phyloP scores from a whole-genome alignment of 1,140 invertebrate genomes.

The Homarus americanus region DNA sequence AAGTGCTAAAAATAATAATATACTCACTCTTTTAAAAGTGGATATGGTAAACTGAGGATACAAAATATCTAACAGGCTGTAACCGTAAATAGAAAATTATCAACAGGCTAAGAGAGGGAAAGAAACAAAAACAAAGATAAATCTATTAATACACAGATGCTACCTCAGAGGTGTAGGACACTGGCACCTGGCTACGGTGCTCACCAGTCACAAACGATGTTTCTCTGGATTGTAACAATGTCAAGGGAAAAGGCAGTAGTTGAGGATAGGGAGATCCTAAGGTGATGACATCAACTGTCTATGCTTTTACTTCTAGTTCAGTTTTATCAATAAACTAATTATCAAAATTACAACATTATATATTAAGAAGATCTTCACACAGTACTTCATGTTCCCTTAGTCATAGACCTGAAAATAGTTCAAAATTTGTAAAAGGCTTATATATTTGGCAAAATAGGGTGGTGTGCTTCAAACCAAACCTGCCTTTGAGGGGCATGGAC shows the following conservation, averaged over 20 bases:
- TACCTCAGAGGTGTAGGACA: conserved; percentile 42
- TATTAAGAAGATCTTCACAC: conserved; percentile 49
- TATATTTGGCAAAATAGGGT: conserved; percentile 37
- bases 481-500: background rate
- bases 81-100: background rate
- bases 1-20: conserved; percentile 40
- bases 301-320: conserved; percentile 21
- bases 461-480: conserved; percentile 37
- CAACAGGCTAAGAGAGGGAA: background rate
- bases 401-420: conserved; percentile 55
- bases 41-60: conserved; percentile 32
- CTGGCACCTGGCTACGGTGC: background rate
- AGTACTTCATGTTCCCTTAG: conserved; percentile 46
- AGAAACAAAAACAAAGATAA: conserved; percentile 20
- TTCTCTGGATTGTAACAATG: background rate
- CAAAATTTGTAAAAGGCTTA: conserved; percentile 39
- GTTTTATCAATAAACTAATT: conserved; percentile 47
- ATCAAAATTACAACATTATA: conserved; percentile 59
- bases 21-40: background rate
- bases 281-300: conserved; percentile 18
- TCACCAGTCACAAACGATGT: background rate
- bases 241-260: conserved; percentile 24
- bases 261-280: conserved; percentile 21
- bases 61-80: conserved; percentile 21
- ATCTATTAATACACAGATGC: conserved; percentile 31